phyloP scores from a whole-genome alignment of 2,888 invertebrate species.

The Merodon equestris region DNA sequence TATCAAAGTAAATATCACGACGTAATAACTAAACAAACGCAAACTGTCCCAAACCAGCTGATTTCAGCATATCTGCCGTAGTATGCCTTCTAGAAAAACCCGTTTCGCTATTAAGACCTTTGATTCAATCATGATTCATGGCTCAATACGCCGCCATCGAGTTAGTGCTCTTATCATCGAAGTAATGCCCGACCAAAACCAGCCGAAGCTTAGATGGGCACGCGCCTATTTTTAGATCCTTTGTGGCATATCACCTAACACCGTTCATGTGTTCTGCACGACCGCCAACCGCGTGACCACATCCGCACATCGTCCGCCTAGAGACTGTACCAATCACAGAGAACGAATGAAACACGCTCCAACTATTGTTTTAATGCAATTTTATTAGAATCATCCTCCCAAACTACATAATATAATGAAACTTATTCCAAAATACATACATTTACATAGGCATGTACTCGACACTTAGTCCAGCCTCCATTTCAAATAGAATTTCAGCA shows the following conservation, averaged over 20 bases:
- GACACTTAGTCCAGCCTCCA: conserved; percentile 31
- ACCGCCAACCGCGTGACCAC: no score
- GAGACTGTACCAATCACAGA: no score
- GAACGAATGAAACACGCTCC: no score
- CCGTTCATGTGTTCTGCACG: no score
- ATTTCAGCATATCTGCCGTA: conserved; percentile 20
- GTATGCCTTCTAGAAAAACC: neutral
- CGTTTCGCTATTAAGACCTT: conserved; percentile 12
- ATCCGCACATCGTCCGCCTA: no score
- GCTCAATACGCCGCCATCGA: no score
- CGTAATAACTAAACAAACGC: neutral
- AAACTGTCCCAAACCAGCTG: neutral
- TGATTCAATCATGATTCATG: conserved; percentile 9
- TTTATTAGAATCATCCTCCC: conserved; percentile 54
- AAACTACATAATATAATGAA: conserved; percentile 51
- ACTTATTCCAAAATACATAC: conserved; percentile 30
- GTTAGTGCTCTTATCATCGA: no score
- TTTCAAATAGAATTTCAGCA: conserved; percentile 31
- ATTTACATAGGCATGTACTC: conserved; percentile 24
- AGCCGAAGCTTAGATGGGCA: no score
- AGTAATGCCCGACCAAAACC: no score
- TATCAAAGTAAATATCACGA: conserved; percentile 44
- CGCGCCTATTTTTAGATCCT: no score
- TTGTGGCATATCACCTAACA: no score
- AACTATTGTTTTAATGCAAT: conserved; percentile 60